Base-by-base conservation (phyloP, 2,888 invertebrate genomes). In the Mycalesis mineus region DNA sequence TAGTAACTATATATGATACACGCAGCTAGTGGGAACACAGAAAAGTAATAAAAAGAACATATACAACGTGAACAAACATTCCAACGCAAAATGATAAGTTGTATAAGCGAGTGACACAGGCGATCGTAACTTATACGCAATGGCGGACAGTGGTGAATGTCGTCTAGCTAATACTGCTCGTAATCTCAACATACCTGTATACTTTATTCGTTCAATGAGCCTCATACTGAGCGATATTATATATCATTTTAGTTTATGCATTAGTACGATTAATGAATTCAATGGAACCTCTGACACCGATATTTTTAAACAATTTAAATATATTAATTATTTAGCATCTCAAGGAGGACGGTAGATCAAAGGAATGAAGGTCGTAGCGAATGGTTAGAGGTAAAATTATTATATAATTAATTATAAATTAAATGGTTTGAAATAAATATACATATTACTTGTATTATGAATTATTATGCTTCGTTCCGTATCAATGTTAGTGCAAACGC, bases 401-500 rank as follows among this genome's bases (percentile, higher is more conserved):
- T 70, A 58, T 62, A 71, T 71, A 71, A 65, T 69, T 63, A 67
- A 78, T 73, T 76, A 72, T 69, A 72, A 67, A 69, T 70, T 65
- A 66, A 63, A 62, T 60, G 62, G 63, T 8, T 28, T 29, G 8
- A 29, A 68, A 67, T 69, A 70, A 66, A 71, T 70, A 72, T 65
- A 72, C 63, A 65, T 62, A 11, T 37, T 13, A 17, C 11, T n/a
- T n/a, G n/a, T 22, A 11, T 22, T 42, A 22, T 9, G 13, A 5
- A 54, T 45, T 48, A 48, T 17, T 48, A 48, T 48, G 48, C 36
- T 48, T n/a, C 7, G 17, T 22, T 13, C 28, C n/a, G 5, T 42
- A 22, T 28, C 7, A 15, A 9, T 74, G 81, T 85, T 84, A 84
- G 82, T 82, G 74, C 76, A 65, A 74, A 75, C 49, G 49, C 72